Conservation (phyloP, 2,113 vertebrate genomes). For the Narcine bancroftii region DNA sequence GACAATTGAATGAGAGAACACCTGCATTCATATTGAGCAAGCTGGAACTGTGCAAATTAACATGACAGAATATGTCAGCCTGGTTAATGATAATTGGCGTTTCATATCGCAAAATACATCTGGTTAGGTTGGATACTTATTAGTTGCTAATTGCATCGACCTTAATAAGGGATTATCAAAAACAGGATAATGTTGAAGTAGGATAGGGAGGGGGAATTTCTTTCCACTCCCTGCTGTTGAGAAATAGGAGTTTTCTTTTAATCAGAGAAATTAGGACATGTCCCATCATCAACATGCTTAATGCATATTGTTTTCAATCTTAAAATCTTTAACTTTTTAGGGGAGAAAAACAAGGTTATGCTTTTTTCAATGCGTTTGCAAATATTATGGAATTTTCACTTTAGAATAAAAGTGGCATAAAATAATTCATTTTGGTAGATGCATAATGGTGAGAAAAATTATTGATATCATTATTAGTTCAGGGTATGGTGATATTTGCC, state of each 20-base stretch:
- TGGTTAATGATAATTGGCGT: conserved; percentile 28
- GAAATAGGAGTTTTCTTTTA: neutral
- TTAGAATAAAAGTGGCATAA: neutral
- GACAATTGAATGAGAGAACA: neutral
- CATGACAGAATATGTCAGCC: conserved; percentile 3
- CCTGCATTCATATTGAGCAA: neutral
- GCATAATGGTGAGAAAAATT: neutral
- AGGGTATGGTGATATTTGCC: neutral
- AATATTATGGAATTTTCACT: neutral
- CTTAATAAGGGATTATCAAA: conserved; percentile 12
- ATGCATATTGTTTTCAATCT: neutral
- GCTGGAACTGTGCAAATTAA: neutral
- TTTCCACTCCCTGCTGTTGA: neutral
- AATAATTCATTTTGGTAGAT: neutral
- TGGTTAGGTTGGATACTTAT: conserved; percentile 29
- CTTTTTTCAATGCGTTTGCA: neutral
- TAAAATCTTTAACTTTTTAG: neutral
- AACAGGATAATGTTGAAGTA: neutral
- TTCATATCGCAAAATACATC: conserved; percentile 16
- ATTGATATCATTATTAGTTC: neutral
- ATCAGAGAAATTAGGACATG: neutral
- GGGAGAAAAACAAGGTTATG: neutral
- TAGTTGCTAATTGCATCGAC: conserved; percentile 27
- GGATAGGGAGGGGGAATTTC: neutral
- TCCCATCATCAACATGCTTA: neutral